A percentile compares a stretch with the other conserved stretches of the same genome.
phyloP scores from a whole-genome alignment of 2,888 invertebrate species.

The Bombyx huttoni region DNA sequence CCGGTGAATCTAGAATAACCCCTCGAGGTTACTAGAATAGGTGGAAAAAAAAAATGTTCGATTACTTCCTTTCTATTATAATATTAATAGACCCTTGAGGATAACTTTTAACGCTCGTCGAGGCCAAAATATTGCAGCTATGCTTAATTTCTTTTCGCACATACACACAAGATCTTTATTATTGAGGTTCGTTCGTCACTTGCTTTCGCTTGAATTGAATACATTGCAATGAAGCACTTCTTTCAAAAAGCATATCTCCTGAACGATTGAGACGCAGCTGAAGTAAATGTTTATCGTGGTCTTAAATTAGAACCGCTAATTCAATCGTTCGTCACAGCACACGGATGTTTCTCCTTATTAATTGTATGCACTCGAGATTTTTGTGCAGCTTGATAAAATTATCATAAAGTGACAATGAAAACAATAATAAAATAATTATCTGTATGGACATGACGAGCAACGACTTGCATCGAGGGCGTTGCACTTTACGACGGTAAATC shows the following conservation, averaged over 20 bases:
- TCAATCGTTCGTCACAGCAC: not conserved
- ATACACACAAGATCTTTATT: not conserved
- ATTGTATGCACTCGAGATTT: not conserved
- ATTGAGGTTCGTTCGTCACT: not conserved
- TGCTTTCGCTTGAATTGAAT: not conserved
- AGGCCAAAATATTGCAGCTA: no score
- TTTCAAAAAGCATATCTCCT: not conserved
- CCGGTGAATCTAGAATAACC: not conserved
- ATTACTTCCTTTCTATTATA: not conserved
- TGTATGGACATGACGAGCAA: conserved; percentile 23
- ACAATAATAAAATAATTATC: conserved; percentile 31
- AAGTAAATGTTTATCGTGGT: conserved; percentile 2
- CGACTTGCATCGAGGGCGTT: conserved; percentile 33
- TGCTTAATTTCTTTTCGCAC: not conserved
- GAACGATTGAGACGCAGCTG: conserved; percentile 1
- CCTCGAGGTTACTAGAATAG: not conserved
- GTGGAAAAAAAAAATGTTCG: no score
- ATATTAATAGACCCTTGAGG: not conserved
- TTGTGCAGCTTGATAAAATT: conserved; percentile 1
- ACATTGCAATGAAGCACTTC: not conserved
- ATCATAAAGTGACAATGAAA: conserved; percentile 21
- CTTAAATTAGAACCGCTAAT: not conserved
- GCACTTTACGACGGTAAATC: conserved; percentile 37
- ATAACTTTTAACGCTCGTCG: not conserved
- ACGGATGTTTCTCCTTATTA: not conserved